phyloP scores from a whole-genome alignment of 2,113 vertebrate genomes.

The Vicugna pacos region DNA sequence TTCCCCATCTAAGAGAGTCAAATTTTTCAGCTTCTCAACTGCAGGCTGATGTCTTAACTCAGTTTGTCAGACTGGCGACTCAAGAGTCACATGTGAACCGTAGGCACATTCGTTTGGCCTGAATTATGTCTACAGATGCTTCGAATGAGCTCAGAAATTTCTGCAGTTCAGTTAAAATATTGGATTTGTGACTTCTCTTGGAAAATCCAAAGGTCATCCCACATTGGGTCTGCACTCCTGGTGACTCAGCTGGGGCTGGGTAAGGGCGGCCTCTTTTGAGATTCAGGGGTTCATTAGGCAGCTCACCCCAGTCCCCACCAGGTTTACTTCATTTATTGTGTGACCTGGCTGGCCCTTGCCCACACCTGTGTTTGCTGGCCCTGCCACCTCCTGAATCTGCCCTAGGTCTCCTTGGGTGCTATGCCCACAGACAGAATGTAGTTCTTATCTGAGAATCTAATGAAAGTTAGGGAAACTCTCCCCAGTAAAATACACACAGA shows the following conservation, averaged over 20 bases:
- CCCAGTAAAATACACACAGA: not conserved
- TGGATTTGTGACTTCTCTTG: not conserved
- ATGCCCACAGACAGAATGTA: not conserved
- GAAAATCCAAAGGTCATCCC: not conserved
- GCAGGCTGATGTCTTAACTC: not conserved
- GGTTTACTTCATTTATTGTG: not conserved
- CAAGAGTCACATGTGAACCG: not conserved
- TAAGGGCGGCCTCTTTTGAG: not conserved
- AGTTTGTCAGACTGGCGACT: not conserved
- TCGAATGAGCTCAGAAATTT: not conserved
- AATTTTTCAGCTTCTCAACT: not conserved
- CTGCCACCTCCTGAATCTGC: not conserved
- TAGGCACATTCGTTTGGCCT: not conserved
- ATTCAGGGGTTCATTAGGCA: accelerated
- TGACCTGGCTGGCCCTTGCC: not conserved
- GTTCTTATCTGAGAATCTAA: not conserved
- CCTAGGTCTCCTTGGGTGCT: not conserved
- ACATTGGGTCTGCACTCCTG: not conserved
- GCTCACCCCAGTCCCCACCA: not conserved
- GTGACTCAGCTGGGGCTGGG: not conserved
- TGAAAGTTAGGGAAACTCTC: not conserved
- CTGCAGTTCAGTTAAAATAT: not conserved
- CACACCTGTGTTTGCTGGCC: not conserved
- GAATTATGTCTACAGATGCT: not conserved
- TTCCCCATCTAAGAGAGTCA: not conserved